Evolutionary conservation across 2,888 invertebrate species (phyloP).

Genomic region (Latrodectus elegans): DNA sequence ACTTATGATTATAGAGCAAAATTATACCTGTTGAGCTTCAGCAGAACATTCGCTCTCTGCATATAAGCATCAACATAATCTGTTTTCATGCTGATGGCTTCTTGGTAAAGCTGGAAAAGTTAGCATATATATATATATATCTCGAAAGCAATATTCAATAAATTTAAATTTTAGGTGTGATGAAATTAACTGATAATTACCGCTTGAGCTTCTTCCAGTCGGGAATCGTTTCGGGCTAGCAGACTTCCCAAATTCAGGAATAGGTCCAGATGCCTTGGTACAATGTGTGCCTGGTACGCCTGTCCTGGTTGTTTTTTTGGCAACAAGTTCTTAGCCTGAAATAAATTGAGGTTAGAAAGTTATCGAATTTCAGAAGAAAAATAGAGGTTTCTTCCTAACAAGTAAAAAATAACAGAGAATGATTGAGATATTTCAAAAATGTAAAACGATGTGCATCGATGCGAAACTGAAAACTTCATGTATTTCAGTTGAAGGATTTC

Average conservation of each 20-base stretch:
- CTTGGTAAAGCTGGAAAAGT: conserved; percentile 81
- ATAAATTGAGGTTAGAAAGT: not conserved
- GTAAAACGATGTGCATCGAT: no score
- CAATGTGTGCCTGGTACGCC: conserved; percentile 94
- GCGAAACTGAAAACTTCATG: no score
- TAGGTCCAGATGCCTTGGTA: conserved; percentile 95
- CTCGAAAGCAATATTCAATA: no score
- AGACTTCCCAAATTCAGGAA: conserved; percentile 95
- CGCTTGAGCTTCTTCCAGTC: conserved; percentile 93
- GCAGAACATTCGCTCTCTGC: conserved; percentile 94
- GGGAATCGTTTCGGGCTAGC: conserved; percentile 91
- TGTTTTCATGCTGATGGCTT: conserved; percentile 96
- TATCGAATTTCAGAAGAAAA: no score
- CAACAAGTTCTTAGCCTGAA: conserved; percentile 85
- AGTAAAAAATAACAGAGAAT: no score
- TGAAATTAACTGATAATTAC: not conserved
- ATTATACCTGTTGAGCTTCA: conserved; percentile 84
- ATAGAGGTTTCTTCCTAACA: no score
- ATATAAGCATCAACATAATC: conserved; percentile 97
- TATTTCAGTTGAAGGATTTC: no score
- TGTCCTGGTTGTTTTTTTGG: conserved; percentile 93
- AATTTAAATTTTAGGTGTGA: no score
- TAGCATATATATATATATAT: no score
- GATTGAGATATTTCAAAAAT: no score
- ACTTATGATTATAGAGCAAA: no score